Percentiles rank a stretch among this genome's conserved stretches.
phyloP scores from a whole-genome alignment of 2,888 invertebrate genomes.

The Meteorus colon region DNA sequence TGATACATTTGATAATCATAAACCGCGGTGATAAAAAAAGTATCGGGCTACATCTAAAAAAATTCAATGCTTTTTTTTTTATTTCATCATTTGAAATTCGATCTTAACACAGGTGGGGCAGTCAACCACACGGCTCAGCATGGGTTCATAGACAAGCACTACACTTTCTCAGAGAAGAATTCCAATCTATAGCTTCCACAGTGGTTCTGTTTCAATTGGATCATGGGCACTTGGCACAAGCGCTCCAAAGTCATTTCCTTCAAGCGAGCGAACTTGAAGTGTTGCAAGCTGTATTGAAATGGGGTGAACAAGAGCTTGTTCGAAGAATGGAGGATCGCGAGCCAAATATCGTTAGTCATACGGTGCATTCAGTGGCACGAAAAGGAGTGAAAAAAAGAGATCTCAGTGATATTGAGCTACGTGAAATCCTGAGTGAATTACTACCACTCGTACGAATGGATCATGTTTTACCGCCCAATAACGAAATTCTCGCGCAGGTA shows the following conservation, averaged over 20 bases:
- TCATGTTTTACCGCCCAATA: constrained; percentile 90
- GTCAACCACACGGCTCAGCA: constrained; percentile 91
- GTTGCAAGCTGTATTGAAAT: constrained; percentile 88
- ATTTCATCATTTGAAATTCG: constrained; percentile 1
- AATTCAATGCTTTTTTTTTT: not conserved
- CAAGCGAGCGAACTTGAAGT: constrained; percentile 94
- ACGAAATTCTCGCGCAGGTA: constrained; percentile 84
- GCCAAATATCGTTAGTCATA: constrained; percentile 92
- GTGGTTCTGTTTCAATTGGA: constrained; percentile 85
- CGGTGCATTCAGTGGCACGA: constrained; percentile 91
- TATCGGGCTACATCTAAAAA: not conserved
- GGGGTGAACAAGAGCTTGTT: constrained; percentile 91
- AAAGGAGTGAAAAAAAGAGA: constrained; percentile 89
- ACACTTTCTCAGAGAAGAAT: constrained; percentile 94
- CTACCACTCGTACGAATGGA: constrained; percentile 90
- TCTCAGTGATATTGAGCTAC: constrained; percentile 87
- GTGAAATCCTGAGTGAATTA: constrained; percentile 89
- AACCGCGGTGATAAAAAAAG: no score
- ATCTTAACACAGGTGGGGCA: constrained; percentile 80
- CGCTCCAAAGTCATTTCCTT: constrained; percentile 84
- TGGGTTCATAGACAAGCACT: constrained; percentile 95
- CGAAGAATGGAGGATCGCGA: constrained; percentile 90
- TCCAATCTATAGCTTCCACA: constrained; percentile 84
- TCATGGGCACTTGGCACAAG: constrained; percentile 83
- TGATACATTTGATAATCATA: no score